Conservation (phyloP, 1,140 invertebrate species). For the Hestina assimilis region DNA sequence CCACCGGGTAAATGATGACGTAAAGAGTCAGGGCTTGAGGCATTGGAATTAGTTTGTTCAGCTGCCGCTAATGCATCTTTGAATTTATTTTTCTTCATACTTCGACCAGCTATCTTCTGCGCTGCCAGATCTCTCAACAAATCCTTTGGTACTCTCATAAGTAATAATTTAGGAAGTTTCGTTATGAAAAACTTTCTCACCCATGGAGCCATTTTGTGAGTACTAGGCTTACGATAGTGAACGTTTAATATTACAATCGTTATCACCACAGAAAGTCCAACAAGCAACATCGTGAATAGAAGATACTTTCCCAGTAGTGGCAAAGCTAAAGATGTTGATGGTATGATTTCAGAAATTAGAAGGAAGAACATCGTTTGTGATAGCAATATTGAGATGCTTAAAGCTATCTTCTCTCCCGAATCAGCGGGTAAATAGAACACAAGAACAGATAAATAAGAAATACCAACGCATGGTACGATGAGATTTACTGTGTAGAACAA, state of each 20-base stretch:
- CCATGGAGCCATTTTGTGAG: constrained; percentile 97
- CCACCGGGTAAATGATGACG: constrained; percentile 82
- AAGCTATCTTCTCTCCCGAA: constrained; percentile 98
- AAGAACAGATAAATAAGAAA: constrained; percentile 93
- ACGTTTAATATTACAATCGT: constrained; percentile 99
- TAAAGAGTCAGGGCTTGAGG: constrained; percentile 87
- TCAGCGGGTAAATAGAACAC: constrained; percentile 99
- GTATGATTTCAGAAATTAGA: constrained; percentile 98
- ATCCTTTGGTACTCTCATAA: constrained; percentile 92
- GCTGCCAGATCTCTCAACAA: constrained; percentile 87
- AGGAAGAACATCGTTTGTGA: constrained; percentile 99
- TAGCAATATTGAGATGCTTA: constrained; percentile 98
- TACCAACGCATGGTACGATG: constrained; percentile 95
- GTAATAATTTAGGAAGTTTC: constrained; percentile 87
- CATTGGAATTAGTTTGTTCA: constrained; percentile 83
- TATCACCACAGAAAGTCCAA: constrained; percentile 96
- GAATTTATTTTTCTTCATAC: constrained; percentile 82
- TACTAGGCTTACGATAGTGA: constrained; percentile 99
- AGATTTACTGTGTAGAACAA: constrained; percentile 98
- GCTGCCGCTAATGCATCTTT: constrained; percentile 82
- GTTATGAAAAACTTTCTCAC: constrained; percentile 93
- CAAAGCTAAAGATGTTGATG: constrained; percentile 97
- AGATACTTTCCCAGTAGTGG: constrained; percentile 98
- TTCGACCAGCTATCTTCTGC: constrained; percentile 83
- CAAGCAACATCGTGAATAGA: constrained; percentile 98